phyloP scores from a whole-genome alignment of 2,797 vertebrate genomes.

The Gymnocypris eckloni region DNA sequence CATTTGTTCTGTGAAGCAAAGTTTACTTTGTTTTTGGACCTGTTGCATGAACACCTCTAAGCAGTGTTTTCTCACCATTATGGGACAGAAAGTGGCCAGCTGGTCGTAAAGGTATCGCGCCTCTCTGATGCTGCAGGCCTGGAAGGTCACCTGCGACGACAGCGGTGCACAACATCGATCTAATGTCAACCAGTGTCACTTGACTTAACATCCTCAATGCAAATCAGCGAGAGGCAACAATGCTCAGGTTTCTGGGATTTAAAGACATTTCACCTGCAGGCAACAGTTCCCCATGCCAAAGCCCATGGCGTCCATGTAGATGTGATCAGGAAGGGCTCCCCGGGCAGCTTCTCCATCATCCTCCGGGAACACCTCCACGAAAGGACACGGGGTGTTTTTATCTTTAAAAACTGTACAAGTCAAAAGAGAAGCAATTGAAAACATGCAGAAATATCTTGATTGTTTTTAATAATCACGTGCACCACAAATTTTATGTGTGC shows the following conservation, averaged over 20 bases:
- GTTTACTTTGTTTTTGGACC: not conserved
- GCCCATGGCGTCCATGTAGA: constrained; percentile 99
- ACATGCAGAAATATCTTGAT: not conserved
- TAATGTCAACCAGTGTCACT: not conserved
- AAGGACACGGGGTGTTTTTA: constrained; percentile 88
- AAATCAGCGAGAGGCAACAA: not conserved
- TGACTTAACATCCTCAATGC: too few relatives aligned
- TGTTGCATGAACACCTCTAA: not conserved
- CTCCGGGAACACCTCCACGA: constrained; percentile 88
- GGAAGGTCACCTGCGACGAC: constrained; percentile 92
- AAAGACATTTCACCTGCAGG: constrained; percentile 85
- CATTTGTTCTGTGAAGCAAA: not conserved
- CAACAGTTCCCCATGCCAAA: constrained; percentile 99
- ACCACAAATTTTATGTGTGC: not conserved
- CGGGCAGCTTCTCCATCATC: constrained; percentile 87
- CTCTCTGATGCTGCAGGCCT: constrained; percentile 97
- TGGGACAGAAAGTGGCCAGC: constrained; percentile 96
- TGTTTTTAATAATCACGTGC: not conserved
- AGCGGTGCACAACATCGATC: constrained; percentile 35
- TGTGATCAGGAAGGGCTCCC: constrained; percentile 88
- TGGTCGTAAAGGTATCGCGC: constrained; percentile 98
- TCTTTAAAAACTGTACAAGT: constrained; percentile 90
- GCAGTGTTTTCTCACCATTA: constrained; percentile 86
- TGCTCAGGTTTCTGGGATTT: not conserved
- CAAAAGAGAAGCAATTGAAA: not conserved